phyloP scores from a whole-genome alignment of 1,140 invertebrate species.

The Neuroterus valhalla region DNA sequence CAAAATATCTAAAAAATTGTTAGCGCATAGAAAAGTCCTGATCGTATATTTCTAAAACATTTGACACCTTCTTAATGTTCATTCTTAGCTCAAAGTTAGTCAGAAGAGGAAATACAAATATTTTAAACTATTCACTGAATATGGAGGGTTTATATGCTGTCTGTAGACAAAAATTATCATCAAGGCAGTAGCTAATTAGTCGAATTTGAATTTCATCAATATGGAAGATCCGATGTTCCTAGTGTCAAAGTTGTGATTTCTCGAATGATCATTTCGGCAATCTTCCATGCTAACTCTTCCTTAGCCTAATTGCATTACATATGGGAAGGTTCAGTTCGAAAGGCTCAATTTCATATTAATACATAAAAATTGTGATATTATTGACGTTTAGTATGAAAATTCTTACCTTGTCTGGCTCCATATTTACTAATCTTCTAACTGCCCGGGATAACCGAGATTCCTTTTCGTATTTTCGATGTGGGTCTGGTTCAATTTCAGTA shows the following conservation, averaged over 20 bases:
- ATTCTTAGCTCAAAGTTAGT: background rate
- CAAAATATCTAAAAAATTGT: background rate
- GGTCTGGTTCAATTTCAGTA: slow-evolving; percentile 91
- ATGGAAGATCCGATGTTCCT: slow-evolving; percentile 67
- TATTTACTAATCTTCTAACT: slow-evolving; percentile 86
- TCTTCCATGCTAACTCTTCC: slow-evolving; percentile 95
- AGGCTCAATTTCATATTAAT: background rate
- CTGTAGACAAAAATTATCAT: background rate
- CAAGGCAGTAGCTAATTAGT: background rate
- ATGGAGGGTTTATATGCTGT: background rate
- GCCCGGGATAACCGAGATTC: slow-evolving; percentile 79
- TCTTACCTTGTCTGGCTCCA: slow-evolving; percentile 84
- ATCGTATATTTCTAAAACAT: background rate
- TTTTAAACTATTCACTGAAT: background rate
- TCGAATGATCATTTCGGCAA: slow-evolving; percentile 95
- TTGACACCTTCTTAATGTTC: background rate
- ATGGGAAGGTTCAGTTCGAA: background rate
- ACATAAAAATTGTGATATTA: slow-evolving; percentile 31
- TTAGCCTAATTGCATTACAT: slow-evolving; percentile 78
- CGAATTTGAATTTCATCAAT: slow-evolving; percentile 55
- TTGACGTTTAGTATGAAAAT: slow-evolving; percentile 22
- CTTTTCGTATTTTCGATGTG: slow-evolving; percentile 80
- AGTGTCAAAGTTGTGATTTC: slow-evolving; percentile 92
- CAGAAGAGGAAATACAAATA: background rate
- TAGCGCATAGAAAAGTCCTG: background rate